Percentiles rank a stretch among this genome's conserved stretches.
phyloP scores from a whole-genome alignment of 1,140 invertebrate species.

The Solenopsis invicta region DNA sequence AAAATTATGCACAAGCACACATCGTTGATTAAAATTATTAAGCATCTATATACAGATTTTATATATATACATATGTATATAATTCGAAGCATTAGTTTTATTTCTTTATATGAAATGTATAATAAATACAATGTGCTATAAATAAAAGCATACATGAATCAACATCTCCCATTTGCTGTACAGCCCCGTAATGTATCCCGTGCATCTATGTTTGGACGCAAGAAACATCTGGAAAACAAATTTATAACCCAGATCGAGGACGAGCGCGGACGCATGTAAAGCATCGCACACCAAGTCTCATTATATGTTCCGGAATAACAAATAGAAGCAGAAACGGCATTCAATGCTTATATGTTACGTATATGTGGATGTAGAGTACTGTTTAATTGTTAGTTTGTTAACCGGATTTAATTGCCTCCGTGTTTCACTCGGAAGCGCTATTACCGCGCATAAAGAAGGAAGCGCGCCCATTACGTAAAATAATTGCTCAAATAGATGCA shows the following conservation, averaged over 20 bases:
- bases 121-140: background rate
- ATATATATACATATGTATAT: background rate
- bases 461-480: constrained; percentile 57
- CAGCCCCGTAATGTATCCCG: background rate
- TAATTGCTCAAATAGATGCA: constrained; percentile 60
- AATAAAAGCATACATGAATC: background rate
- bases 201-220: constrained; percentile 34
- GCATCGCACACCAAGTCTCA: constrained; percentile 46
- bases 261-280: constrained; percentile 45
- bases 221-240: constrained; percentile 50
- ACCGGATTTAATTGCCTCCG: constrained; percentile 59
- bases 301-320: constrained; percentile 53
- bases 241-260: constrained; percentile 55
- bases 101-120: background rate
- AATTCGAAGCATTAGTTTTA: background rate
- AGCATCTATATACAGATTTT: no score
- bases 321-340: constrained; percentile 46
- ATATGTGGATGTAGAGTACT: constrained; percentile 33
- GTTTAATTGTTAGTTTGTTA: constrained; percentile 66
- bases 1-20: no score
- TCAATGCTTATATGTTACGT: constrained; percentile 9
- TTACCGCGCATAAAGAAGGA: constrained; percentile 60
- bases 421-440: constrained; percentile 54
- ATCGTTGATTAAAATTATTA: no score
- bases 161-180: constrained; percentile 22